Base-by-base conservation (phyloP, 2,797 vertebrate species). In the Sebastiscus albofasciatus region DNA sequence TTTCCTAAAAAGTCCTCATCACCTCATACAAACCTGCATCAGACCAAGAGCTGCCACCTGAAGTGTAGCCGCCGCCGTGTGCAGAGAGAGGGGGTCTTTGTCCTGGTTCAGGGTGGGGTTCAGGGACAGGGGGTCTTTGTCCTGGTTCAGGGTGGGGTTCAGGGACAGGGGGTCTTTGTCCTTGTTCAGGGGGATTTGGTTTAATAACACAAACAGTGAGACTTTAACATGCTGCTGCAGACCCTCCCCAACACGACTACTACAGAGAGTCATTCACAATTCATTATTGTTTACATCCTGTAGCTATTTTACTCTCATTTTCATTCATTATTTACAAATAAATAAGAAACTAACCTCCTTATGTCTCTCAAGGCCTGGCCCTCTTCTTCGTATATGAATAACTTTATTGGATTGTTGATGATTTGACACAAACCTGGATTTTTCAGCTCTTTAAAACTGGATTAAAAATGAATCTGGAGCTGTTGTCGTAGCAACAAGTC, bases 151-250 rank as follows among this genome's bases (percentile, higher is more conserved):
- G 27, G 0, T 10, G 29, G 9, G 61, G 11, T 54, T 54, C 52
- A 22, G 52, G 24, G 76, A 93, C 90, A 93, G 89, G 79, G 78
- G 90, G 91, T 90, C 90, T 90, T 91, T 93, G 88, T 93, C 6
- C 36, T 42, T 14, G 39, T 16, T 42, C 39, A 42, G 14, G 39
- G 14, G 72, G 67, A 75, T 77, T 77, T 75, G 62, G 54, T 86
- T 77, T 86, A 90, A 79, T 84, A 79, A 80, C 87, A 88, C 69
- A 73, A 84, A 85, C 79, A 67, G 82, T 62, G 66, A 69, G 36
- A 66, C 84, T 49, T 71, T 74, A 65, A 86, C 73, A 58, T 27
- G 65, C 73, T 49, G 49, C 52, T 42, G 62, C 82, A 58, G 20
- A 39, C 56, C 72, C 83, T 75, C 88, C 87, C 61, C 39, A 4